Evolutionary conservation across 2,888 invertebrate genomes (phyloP), one percentile per base, ranked within the genome.

Genomic region (Tachina fera): DNA sequence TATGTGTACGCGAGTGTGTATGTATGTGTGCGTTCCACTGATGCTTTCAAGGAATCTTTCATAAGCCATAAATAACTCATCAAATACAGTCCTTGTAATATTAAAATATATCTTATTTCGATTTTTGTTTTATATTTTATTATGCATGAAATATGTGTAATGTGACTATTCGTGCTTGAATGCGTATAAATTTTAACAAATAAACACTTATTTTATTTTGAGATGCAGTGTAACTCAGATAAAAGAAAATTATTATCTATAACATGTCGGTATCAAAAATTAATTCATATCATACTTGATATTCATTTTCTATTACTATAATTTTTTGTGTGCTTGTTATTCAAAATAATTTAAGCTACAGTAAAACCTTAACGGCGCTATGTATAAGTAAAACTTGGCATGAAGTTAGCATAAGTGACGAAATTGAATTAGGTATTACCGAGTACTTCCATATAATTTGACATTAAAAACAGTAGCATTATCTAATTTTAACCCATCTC

Each of bases 21-120:
- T 19, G 43, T 79, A 22, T 22, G 22, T 67, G 5, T 67, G 5
- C 60, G 43, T 60, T 58, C 22, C 56, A 47, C 9, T 74, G 75
- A 75, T 47, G 61, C 68, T 61, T 75, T 68, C 81, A 75, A 74
- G 63, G 67, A 81, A 81, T 81, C 74, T 74, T 74, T 47, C 74
- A 49, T 72, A 78, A 79, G 81, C 79, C 61, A 85, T 86, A 86
- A 87, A 86, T 86, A 84, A 87, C 85, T 87, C 84, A 83, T 85
- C 80, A 80, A 79, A 79, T 84, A 47, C 77, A 77, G 84, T 81
- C 77, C 81, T 77, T 84, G 77, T 80, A 77, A 84, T 84, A 67
- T 47, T 3, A 67, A 39, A 61, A 53, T 71, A 83, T 70, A 63
- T 68, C 74, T 60, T 83, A n/a, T 81, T 58, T 56, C 49, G n/a